Conservation (phyloP, 2,113 vertebrate species). For the Petrocephalus zakoni region DNA sequence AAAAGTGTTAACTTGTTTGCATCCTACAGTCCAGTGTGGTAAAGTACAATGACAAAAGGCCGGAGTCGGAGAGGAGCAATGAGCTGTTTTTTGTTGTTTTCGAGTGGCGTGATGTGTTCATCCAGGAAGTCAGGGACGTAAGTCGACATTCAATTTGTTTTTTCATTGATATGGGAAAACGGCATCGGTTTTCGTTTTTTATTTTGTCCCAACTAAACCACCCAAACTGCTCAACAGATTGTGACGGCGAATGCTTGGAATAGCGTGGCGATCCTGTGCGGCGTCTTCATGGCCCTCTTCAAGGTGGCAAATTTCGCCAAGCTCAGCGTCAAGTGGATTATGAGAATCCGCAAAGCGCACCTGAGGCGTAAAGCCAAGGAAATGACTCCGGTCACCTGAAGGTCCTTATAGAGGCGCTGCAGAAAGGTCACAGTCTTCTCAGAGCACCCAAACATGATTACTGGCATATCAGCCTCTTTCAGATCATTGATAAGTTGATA, state of each 20-base stretch:
- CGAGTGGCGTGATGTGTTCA: conserved; percentile 91
- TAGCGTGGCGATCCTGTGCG: conserved; percentile 85
- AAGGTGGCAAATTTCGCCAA: conserved; percentile 95
- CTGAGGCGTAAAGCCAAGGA: conserved; percentile 70
- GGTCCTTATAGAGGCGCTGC: not conserved
- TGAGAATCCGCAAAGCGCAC: conserved; percentile 82
- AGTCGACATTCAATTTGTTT: conserved; percentile 37
- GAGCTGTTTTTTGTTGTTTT: conserved; percentile 93
- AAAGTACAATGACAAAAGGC: conserved; percentile 83
- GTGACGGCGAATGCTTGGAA: conserved; percentile 95
- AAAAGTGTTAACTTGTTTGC: not conserved
- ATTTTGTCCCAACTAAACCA: not conserved
- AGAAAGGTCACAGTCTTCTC: not conserved
- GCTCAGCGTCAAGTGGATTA: conserved; percentile 87
- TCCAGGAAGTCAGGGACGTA: conserved; percentile 88
- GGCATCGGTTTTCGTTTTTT: too few relatives aligned
- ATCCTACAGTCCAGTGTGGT: conserved; percentile 79
- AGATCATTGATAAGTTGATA: not conserved
- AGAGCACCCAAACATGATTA: not conserved
- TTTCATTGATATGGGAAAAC: not conserved
- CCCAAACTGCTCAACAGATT: conserved; percentile 63
- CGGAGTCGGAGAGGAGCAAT: conserved; percentile 50
- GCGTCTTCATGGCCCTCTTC: conserved; percentile 91
- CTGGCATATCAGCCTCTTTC: not conserved
- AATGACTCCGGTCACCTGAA: conserved; percentile 73